Base-by-base conservation (phyloP, 2,113 vertebrate genomes). In the Tachysurus vachellii region DNA sequence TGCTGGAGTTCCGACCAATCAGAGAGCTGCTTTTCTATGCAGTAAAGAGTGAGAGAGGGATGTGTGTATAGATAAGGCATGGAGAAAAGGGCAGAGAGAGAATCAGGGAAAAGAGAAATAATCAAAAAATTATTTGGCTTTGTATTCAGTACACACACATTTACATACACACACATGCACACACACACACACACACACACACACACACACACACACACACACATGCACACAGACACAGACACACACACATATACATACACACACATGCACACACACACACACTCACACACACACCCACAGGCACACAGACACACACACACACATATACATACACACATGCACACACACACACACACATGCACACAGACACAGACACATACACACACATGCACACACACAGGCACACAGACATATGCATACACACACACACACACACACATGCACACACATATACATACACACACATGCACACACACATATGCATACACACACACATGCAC, bases 1-100 rank as follows among this genome's bases (percentile, higher is more conserved):
- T 57, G 53, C n/a, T 79, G 26, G 2, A 57, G n/a, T 19, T 31
- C 53, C 50, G 9, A n/a, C 75, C 77, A 80, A 80, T 80, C 26
- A 80, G 53, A 80, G 28, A 80, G 53, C 53, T 57, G 77, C 77
- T 57, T 80, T 56, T 80, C 53, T 19, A 31, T 80, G 77, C 77
- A 57, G 77, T 80, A 11, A 80, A 57, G 75, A 79, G 44, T n/a
- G 73, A 76, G 73, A 76, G 75, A n/a, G 47, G 47, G 26, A 47
- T 19, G 71, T 75, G 42, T 75, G 8, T 75, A 12, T 19, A 50
- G 44, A 75, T 75, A 23, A 73, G 76, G 8, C n/a, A 56, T 19
- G 28, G 53, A 56, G 76, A 57, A 8, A 79, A 21, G 11, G 53
- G 56, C 7, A 57, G 77, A 56, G 47, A 76, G 44, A 77, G 21